Conservation (phyloP, 2,888 invertebrate species). For the Diarsia mendica region DNA sequence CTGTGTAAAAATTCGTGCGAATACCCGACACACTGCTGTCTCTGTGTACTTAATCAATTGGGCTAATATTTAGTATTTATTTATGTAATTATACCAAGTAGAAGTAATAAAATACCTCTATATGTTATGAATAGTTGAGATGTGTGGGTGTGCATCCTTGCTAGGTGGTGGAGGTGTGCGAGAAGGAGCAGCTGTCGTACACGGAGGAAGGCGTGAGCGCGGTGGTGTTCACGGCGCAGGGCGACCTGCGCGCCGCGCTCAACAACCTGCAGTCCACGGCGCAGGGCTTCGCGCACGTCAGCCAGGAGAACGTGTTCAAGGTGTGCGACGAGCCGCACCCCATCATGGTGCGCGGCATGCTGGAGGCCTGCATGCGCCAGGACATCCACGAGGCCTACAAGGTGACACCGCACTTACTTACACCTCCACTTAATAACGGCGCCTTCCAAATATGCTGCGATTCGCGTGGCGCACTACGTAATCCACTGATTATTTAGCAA, state of each 20-base stretch:
- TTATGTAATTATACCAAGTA: too few species aligned
- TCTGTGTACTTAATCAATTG: too few species aligned
- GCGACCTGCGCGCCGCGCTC: constrained; percentile 99
- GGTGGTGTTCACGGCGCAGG: constrained; percentile 99
- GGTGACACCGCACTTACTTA: constrained; percentile 68
- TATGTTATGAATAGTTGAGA: neutral
- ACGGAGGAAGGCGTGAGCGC: constrained; percentile 98
- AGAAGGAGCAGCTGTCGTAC: constrained; percentile 91
- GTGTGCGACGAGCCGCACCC: constrained; percentile 99
- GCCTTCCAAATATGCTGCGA: neutral
- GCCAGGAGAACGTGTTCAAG: constrained; percentile 98
- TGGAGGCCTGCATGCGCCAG: constrained; percentile 94
- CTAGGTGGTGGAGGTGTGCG: constrained; percentile 85
- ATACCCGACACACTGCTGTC: too few species aligned
- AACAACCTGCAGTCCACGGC: constrained; percentile 98
- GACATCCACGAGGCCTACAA: constrained; percentile 96
- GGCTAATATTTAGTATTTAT: too few species aligned
- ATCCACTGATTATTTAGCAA: too few species aligned
- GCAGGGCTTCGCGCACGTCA: constrained; percentile 96
- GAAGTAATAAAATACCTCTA: too few species aligned
- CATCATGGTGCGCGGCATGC: constrained; percentile 96
- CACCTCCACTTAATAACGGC: neutral
- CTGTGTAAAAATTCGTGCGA: too few species aligned
- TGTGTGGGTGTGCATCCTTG: neutral
- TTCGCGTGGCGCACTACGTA: neutral